A percentile compares a stretch with the other conserved stretches of the same genome.
These are phyloP conservation scores for Odontocerum albicorne DNA, from an alignment of 2,888 invertebrate species.

Conservation along the genomic window DNA sequence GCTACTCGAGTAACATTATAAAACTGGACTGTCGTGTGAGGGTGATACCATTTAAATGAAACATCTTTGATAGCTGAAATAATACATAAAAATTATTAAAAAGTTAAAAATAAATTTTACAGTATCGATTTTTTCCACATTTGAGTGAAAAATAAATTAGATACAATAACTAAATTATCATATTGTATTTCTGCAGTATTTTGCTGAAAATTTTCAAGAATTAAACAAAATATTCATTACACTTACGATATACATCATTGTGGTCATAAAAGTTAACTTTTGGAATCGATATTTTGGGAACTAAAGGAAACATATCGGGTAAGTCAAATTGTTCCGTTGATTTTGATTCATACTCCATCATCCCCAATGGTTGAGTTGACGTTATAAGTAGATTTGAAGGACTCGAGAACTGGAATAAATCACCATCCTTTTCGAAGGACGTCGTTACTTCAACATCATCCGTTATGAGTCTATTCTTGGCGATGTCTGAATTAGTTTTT, in stretches of 20 bases:
- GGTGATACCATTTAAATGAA: conserved; percentile 45
- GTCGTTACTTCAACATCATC: conserved; percentile 61
- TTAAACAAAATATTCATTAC: too few species aligned
- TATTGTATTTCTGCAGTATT: too few species aligned
- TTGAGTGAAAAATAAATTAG: too few species aligned
- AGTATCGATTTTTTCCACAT: background rate
- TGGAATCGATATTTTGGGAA: conserved; percentile 68
- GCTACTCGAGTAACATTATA: conserved; percentile 65
- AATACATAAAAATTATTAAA: conserved; percentile 30
- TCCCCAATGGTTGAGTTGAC: conserved; percentile 61
- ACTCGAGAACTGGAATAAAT: conserved; percentile 66
- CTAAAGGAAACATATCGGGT: conserved; percentile 75
- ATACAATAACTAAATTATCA: too few species aligned
- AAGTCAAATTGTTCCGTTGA: conserved; percentile 57
- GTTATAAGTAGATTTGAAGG: conserved; percentile 68
- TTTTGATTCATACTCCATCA: conserved; percentile 46
- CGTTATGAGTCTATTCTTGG: conserved; percentile 58
- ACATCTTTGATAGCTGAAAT: conserved; percentile 21
- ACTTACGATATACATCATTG: conserved; percentile 73
- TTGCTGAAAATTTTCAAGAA: too few species aligned
- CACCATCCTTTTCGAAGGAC: conserved; percentile 61
- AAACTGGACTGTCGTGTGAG: conserved; percentile 79
- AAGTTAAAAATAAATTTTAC: background rate
- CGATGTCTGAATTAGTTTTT: conserved; percentile 59
- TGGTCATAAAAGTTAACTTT: conserved; percentile 65